A percentile compares a stretch with the other conserved stretches of the same genome.
These are phyloP conservation scores for Drosophila pseudotalamancana DNA, from an alignment of 2,888 invertebrate genomes.

Conservation along the genomic window DNA sequence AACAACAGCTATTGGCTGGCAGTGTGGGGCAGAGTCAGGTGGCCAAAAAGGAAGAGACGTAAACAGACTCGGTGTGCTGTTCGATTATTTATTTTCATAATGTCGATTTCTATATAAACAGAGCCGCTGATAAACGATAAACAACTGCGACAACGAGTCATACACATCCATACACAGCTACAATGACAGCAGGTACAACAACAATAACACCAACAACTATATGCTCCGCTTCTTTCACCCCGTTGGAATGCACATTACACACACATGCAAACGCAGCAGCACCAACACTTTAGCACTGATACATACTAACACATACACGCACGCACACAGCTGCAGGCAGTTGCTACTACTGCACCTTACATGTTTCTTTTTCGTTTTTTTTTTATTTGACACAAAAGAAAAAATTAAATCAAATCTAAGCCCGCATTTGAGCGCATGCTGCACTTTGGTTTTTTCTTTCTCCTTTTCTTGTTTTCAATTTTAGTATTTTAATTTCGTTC, in stretches of 20 bases:
- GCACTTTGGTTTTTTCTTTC: not conserved
- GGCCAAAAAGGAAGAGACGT: slow-evolving; percentile 33
- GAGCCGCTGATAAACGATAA: slow-evolving; percentile 39
- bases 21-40: slow-evolving; percentile 37
- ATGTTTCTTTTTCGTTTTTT: slow-evolving; percentile 54
- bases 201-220: slow-evolving; percentile 17
- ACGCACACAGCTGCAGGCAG: slow-evolving; percentile 51
- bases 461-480: not conserved
- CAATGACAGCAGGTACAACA: slow-evolving; percentile 34
- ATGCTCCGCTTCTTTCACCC: slow-evolving; percentile 60
- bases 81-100: slow-evolving; percentile 51
- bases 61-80: slow-evolving; percentile 44
- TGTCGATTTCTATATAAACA: slow-evolving; percentile 40
- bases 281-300: slow-evolving; percentile 42
- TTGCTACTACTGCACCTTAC: slow-evolving; percentile 71
- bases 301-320: slow-evolving; percentile 46
- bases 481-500: slow-evolving; percentile 6
- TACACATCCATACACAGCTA: not conserved
- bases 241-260: slow-evolving; percentile 74
- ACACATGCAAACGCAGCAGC: slow-evolving; percentile 36
- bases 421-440: slow-evolving; percentile 36
- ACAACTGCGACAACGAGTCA: slow-evolving; percentile 24
- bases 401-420: slow-evolving; percentile 26
- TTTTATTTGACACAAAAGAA: slow-evolving; percentile 43
- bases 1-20: slow-evolving; percentile 25